Conservation (phyloP, 2,888 invertebrate genomes). For the Prenolepis imparis region DNA sequence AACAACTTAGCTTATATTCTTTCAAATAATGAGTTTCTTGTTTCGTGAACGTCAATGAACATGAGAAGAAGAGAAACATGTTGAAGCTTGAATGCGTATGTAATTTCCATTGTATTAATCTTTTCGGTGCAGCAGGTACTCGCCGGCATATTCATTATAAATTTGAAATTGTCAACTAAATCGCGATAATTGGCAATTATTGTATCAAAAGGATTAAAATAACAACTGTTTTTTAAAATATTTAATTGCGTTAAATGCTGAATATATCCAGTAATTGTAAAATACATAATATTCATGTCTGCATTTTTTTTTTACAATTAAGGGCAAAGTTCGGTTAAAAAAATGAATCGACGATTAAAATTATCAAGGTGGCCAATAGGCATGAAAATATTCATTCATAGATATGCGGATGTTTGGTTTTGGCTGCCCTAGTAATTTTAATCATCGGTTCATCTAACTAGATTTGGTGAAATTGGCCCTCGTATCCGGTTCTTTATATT, state of each 20-base stretch:
- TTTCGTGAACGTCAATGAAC: not conserved
- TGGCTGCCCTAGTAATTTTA: no score
- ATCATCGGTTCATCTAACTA: no score
- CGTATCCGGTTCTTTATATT: no score
- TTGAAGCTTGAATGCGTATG: not conserved
- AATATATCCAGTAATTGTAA: not conserved
- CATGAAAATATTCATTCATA: no score
- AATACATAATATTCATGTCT: not conserved
- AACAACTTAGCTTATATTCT: not conserved
- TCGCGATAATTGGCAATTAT: not conserved
- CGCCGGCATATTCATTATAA: not conserved
- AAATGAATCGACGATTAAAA: no score
- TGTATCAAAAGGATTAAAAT: not conserved
- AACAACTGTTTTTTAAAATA: not conserved
- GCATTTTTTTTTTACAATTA: not conserved
- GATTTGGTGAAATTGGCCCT: no score
- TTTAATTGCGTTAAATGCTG: not conserved
- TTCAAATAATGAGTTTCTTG: not conserved
- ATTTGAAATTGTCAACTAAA: not conserved
- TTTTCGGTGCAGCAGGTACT: not conserved
- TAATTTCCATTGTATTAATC: not conserved
- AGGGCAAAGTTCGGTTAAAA: no score
- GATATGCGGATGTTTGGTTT: no score
- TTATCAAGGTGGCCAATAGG: no score
- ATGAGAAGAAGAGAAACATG: not conserved